phyloP scores from a whole-genome alignment of 1,140 invertebrate genomes.

The Drosophila subobscura region DNA sequence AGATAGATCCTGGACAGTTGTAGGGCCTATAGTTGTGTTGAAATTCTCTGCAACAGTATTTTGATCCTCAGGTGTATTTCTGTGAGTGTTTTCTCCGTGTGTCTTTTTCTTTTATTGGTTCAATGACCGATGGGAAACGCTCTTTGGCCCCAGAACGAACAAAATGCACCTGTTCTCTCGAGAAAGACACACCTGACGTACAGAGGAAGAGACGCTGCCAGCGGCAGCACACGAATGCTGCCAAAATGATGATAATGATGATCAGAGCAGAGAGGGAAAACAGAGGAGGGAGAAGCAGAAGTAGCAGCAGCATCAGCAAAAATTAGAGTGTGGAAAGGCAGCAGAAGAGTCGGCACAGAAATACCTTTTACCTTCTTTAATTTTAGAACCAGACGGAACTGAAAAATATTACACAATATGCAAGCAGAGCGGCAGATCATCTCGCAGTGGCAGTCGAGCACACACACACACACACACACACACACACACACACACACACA shows the following conservation, averaged over 20 bases:
- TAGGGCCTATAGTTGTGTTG: too few relatives aligned
- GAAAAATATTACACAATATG: constrained; percentile 69
- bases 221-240: constrained; percentile 27
- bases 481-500: too few relatives aligned
- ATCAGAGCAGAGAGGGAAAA: not conserved
- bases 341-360: constrained; percentile 1
- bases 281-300: constrained; percentile 1
- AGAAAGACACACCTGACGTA: constrained; percentile 37
- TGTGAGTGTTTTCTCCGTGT: not conserved
- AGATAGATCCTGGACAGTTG: too few relatives aligned
- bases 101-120: constrained; percentile 24
- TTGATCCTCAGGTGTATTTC: not conserved
- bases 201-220: too few relatives aligned
- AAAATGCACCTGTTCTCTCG: constrained; percentile 39
- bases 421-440: constrained; percentile 44
- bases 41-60: too few relatives aligned
- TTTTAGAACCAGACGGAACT: constrained; percentile 62
- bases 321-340: not conserved
- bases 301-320: not conserved
- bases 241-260: constrained; percentile 28
- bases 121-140: constrained; percentile 37
- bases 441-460: constrained; percentile 10
- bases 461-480: too few relatives aligned
- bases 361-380: constrained; percentile 39
- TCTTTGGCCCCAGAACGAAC: constrained; percentile 6